These are phyloP conservation scores for Galerucella nymphaeae DNA, from an alignment of 2,888 invertebrate genomes.

Conservation along the genomic window DNA sequence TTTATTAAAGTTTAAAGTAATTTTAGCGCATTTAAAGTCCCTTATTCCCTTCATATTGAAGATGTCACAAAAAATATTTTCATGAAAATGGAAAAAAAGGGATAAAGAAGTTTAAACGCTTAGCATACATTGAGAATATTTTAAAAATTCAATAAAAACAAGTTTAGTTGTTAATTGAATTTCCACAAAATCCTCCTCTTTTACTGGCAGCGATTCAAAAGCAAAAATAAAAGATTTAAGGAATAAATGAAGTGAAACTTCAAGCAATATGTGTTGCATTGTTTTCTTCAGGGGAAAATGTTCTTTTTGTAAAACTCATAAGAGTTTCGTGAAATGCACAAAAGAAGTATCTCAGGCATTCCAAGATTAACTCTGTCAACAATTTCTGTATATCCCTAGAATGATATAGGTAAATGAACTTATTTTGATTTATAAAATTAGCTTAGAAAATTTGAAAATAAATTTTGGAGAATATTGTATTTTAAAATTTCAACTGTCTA, in stretches of 20 bases:
- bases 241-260: background rate
- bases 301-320: background rate
- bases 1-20: background rate
- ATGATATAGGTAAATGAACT: background rate
- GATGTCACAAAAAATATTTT: too few relatives aligned
- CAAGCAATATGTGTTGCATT: background rate
- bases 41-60: background rate
- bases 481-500: too few relatives aligned
- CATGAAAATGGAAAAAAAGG: background rate
- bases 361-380: background rate
- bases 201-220: background rate
- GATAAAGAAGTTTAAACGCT: background rate
- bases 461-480: too few relatives aligned
- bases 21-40: conserved; percentile 1
- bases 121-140: background rate
- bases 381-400: background rate
- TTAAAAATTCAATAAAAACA: background rate
- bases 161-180: background rate
- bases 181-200: background rate
- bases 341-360: background rate
- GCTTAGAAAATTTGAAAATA: too few relatives aligned
- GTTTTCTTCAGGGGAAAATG: background rate
- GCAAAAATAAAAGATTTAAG: background rate
- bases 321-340: background rate
- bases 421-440: background rate